Evolutionary conservation across 2,888 invertebrate species (phyloP), one percentile per base, ranked within the genome.

Genomic region (Nomada fabriciana): DNA sequence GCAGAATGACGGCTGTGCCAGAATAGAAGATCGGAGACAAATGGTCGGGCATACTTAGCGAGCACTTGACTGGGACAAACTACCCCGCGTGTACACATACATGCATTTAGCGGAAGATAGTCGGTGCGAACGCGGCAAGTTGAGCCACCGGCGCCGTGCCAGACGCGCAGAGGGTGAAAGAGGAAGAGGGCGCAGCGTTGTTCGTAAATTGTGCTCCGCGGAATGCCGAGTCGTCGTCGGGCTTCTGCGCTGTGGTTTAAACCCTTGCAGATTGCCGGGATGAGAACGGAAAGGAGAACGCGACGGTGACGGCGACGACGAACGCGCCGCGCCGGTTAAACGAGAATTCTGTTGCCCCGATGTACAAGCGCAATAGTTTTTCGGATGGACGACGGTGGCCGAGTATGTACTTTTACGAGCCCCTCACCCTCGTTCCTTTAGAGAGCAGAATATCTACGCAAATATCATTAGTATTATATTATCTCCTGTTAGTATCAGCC

Each of bases 31-130:
- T 87, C 87, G 82, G 89, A 92, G 92, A 93, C 92, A 93, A 93
- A 93, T 92, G 92, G 91, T 90, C 89, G 90, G 84, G 92, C 92
- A 92, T 93, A 92, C 91, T 92, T 92, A 92, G 91, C 88, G 89
- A 89, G 90, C 89, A 87, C 90, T 91, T 92, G 93, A 93, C 92
- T 92, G 91, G 93, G 92, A 93, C 92, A 93, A 93, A 93, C 90
- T 91, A 89, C 89, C 88, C 71, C 80, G 75, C 80, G 76, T 80
- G 84, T 84, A 69, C 78, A 57, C 43, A 42, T 20, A 11, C 15
- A 83, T 78, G 42, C 52, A n/a, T 52, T n/a, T 52, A 15, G 42
- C 2, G 18, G 50, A 47, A 15, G 47, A 29, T n/a, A 7, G 63
- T 52, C 61, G 60, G 29, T 25, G 52, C 60, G 70, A 55, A 83